Evolutionary conservation across 2,113 vertebrate genomes (phyloP).

Genomic region (Ploceus nigricollis): DNA sequence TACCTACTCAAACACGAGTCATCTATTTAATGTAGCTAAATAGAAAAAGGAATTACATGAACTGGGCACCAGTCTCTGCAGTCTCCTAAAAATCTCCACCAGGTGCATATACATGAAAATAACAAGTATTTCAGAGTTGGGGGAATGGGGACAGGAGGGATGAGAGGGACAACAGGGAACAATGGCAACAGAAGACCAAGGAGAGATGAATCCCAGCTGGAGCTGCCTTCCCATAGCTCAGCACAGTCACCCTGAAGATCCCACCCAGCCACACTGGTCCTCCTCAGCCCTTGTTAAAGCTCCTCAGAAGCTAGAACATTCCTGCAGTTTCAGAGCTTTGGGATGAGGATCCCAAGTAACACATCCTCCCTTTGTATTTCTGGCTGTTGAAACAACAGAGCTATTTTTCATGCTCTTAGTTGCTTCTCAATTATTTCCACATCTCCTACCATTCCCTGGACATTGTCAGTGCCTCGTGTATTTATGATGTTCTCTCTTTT

Average conservation of each 20-base stretch:
- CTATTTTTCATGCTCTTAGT: not conserved
- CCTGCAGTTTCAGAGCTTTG: not conserved
- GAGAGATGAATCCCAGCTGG: not conserved
- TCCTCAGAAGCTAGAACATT: not conserved
- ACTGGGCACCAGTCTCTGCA: not conserved
- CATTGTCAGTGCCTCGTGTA: fast-evolving
- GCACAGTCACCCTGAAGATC: not conserved
- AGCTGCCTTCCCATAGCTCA: not conserved
- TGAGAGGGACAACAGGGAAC: not conserved
- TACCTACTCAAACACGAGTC: not conserved
- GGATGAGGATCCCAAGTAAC: not conserved
- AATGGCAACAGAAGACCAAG: not conserved
- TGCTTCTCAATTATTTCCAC: not conserved
- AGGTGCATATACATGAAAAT: not conserved
- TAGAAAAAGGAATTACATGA: not conserved
- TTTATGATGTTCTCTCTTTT: not conserved
- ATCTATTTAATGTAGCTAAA: not conserved
- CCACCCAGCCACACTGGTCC: not conserved
- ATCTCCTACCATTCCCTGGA: not conserved
- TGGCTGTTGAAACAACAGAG: not conserved
- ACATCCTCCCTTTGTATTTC: not conserved
- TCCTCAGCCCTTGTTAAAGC: not conserved
- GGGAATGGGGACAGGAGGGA: not conserved
- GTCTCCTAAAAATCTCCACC: not conserved
- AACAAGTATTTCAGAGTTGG: not conserved